phyloP scores from a whole-genome alignment of 2,888 invertebrate species.

The Mimumesa dahlbomi region DNA sequence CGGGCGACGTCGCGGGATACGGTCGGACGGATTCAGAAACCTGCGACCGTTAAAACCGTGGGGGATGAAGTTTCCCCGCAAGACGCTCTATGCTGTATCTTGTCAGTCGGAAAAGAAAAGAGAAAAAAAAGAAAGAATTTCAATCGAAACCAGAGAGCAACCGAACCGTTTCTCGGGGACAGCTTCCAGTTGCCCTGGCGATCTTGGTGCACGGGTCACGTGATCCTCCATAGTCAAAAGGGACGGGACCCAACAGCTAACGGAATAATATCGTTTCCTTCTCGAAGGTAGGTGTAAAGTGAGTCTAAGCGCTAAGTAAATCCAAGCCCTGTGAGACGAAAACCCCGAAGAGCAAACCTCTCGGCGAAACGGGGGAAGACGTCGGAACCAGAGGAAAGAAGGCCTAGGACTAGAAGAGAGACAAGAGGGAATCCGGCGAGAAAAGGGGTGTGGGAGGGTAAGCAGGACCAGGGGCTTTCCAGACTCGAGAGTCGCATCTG shows the following conservation, averaged over 20 bases:
- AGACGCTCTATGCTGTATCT: too few species aligned
- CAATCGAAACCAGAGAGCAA: too few species aligned
- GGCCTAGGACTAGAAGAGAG: constrained; percentile 57
- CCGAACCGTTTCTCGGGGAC: too few species aligned
- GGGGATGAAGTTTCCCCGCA: too few species aligned
- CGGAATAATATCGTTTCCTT: constrained; percentile 10
- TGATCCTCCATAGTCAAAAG: not conserved
- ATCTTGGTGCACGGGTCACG: too few species aligned
- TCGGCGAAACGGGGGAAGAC: constrained; percentile 16
- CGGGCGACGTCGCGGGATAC: constrained; percentile 49
- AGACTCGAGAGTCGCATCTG: constrained; percentile 78
- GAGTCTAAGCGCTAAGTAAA: constrained; percentile 69
- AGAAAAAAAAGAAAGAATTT: too few species aligned
- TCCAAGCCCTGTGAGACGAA: constrained; percentile 61
- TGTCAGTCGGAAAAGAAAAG: not conserved
- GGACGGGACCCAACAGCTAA: not conserved
- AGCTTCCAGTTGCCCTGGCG: too few species aligned
- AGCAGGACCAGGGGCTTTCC: constrained; percentile 66
- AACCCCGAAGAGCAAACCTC: constrained; percentile 5
- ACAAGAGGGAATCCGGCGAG: constrained; percentile 17
- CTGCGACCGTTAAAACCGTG: too few species aligned
- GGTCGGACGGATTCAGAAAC: too few species aligned
- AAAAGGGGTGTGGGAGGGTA: constrained; percentile 39
- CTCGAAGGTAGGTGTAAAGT: constrained; percentile 55
- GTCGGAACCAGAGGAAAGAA: constrained; percentile 16